Evolutionary conservation across 2,888 invertebrate genomes (phyloP), one percentile per base, ranked within the genome.

Genomic region (Clanis bilineata): DNA sequence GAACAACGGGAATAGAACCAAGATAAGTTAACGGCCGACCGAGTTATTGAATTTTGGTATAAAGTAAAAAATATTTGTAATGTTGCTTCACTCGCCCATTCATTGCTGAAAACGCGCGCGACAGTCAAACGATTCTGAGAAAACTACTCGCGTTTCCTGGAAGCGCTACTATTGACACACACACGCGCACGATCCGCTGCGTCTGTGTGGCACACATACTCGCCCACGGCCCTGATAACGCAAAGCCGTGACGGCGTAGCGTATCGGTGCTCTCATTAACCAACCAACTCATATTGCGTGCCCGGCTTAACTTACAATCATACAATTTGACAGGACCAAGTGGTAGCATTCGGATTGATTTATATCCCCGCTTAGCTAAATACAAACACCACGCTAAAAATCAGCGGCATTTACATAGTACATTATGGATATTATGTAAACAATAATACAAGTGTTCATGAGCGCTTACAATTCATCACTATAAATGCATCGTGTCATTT

Each of bases 81-180:
- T 73, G 72, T 66, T 71, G 68, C 70, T 68, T 78, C 77, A 65
- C 67, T 71, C 72, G 71, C 72, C 74, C 85, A 90, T 88, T 90
- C 87, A 88, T 80, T 85, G 83, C 86, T 89, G 88, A 90, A 89
- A 89, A 83, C 83, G 76, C 80, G 83, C 82, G 86, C 85, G 86
- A 88, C 87, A 83, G 80, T 77, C 83, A 79, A 85, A 88, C 84
- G 79, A 77, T 91, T 88, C 91, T 69, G 82, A 86, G 91, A 91
- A 91, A 87, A 76, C 76, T 85, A 90, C 85, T 85, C 88, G 89
- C 83, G 85, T 83, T 92, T 91, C 91, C 87, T 86, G 88, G 91
- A 92, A 92, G 81, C 84, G 85, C 85, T 86, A 90, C 90, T 90
- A 90, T 79, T 71, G 67, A 69, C 82, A 83, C 89, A 82, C 88